Conservation (phyloP, 2,797 vertebrate species). For the Hyperoplus immaculatus region DNA sequence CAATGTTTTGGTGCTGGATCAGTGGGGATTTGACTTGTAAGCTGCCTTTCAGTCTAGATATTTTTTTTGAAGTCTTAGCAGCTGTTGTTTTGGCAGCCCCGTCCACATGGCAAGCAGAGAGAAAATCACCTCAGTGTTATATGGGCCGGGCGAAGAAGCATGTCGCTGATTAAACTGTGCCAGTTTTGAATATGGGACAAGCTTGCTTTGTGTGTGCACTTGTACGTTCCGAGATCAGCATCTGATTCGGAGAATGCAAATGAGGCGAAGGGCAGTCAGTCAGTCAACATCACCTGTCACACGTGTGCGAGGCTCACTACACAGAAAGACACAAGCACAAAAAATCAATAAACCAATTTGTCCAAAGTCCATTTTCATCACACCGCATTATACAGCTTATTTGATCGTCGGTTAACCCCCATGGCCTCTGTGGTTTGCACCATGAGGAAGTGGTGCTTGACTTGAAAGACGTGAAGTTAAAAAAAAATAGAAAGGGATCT, state of each 20-base stretch:
- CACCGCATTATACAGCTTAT: neutral
- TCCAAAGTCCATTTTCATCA: constrained; percentile 26
- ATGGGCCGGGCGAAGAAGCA: neutral
- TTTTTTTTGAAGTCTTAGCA: constrained; percentile 36
- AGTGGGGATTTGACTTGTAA: constrained; percentile 63
- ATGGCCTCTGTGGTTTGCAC: constrained; percentile 36
- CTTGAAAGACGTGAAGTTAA: constrained; percentile 36
- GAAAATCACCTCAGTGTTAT: constrained; percentile 30
- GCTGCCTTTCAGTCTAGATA: constrained; percentile 41
- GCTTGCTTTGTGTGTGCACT: constrained; percentile 49
- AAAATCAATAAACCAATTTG: constrained; percentile 18
- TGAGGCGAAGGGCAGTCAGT: constrained; percentile 1
- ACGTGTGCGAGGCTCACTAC: neutral
- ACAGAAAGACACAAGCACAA: constrained; percentile 15
- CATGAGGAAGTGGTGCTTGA: constrained; percentile 40
- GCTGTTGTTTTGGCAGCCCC: constrained; percentile 6
- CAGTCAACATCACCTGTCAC: neutral
- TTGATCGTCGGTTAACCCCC: constrained; percentile 25
- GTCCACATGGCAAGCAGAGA: constrained; percentile 7
- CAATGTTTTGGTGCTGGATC: constrained; percentile 36
- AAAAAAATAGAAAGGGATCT: constrained; percentile 13
- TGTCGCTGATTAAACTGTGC: constrained; percentile 41
- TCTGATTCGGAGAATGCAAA: constrained; percentile 63
- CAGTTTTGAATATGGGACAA: constrained; percentile 67
- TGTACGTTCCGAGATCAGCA: constrained; percentile 9